These are phyloP conservation scores for Thelaira solivaga DNA, from an alignment of 2,888 invertebrate species.

Conservation along the genomic window DNA sequence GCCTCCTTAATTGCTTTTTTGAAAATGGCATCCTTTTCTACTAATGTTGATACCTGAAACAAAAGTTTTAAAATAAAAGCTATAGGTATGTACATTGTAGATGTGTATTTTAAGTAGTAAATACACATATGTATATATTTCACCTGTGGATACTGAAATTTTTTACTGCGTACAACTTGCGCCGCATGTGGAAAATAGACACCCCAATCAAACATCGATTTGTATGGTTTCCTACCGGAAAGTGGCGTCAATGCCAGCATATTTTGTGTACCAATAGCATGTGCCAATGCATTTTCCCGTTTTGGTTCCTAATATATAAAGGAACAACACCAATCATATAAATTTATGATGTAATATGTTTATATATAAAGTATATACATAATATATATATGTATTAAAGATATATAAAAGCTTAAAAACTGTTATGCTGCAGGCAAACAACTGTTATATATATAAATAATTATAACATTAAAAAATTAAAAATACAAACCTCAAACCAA, in stretches of 20 bases:
- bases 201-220: slow-evolving; percentile 79
- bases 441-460: too few species aligned
- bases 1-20: slow-evolving; percentile 85
- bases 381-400: neutral
- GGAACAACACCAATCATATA: slow-evolving; percentile 10
- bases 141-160: slow-evolving; percentile 84
- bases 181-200: slow-evolving; percentile 82
- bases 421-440: too few species aligned
- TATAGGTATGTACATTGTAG: neutral
- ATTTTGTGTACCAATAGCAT: slow-evolving; percentile 79
- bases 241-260: slow-evolving; percentile 79
- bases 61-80: neutral
- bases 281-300: slow-evolving; percentile 69
- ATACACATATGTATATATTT: neutral
- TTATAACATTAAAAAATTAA: slow-evolving; percentile 15
- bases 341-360: slow-evolving; percentile 46
- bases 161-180: slow-evolving; percentile 82
- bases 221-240: slow-evolving; percentile 80
- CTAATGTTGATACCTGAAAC: slow-evolving; percentile 72
- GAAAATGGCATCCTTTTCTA: slow-evolving; percentile 83
- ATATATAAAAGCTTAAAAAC: neutral
- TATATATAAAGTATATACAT: too few species aligned
- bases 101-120: neutral
- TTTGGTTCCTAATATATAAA: slow-evolving; percentile 70
- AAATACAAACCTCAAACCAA: slow-evolving; percentile 75